Conservation (phyloP, 2,113 vertebrate species). For the Arizona elegans region DNA sequence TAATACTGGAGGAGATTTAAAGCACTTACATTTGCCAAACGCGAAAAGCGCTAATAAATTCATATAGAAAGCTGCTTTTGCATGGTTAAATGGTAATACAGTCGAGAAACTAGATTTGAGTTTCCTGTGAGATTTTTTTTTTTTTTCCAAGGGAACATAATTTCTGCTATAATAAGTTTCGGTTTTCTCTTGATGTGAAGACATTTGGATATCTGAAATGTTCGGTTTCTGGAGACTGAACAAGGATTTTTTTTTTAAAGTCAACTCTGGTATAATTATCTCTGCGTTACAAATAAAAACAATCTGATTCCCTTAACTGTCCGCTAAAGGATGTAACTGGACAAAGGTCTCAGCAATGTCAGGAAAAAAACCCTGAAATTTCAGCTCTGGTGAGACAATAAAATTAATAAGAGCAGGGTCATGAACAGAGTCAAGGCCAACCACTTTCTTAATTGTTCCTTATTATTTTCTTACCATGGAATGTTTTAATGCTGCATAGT, state of each 20-base stretch:
- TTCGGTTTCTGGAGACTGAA: not conserved
- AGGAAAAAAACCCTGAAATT: not conserved
- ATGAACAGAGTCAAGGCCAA: not conserved
- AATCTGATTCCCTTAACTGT: not conserved
- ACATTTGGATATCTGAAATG: not conserved
- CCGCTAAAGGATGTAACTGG: not conserved
- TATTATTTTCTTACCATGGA: not conserved
- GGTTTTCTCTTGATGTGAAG: not conserved
- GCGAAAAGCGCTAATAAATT: not conserved
- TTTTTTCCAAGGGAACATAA: not conserved
- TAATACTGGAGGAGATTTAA: not conserved
- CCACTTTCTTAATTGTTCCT: not conserved
- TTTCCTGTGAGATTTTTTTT: not conserved
- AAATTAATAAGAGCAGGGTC: not conserved
- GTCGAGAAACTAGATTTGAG: not conserved
- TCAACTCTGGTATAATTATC: not conserved
- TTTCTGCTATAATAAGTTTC: not conserved
- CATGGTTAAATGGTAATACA: not conserved
- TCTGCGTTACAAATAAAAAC: not conserved
- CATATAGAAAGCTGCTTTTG: not conserved
- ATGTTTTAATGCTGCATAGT: not conserved
- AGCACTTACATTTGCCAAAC: not conserved
- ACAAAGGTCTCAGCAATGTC: not conserved
- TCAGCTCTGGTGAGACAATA: not conserved
- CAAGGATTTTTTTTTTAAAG: not conserved